Percentiles rank a stretch among this genome's conserved stretches.
Evolutionary conservation across 2,797 vertebrate genomes (phyloP).

Genomic region (Odontamblyopus lacepedii): DNA sequence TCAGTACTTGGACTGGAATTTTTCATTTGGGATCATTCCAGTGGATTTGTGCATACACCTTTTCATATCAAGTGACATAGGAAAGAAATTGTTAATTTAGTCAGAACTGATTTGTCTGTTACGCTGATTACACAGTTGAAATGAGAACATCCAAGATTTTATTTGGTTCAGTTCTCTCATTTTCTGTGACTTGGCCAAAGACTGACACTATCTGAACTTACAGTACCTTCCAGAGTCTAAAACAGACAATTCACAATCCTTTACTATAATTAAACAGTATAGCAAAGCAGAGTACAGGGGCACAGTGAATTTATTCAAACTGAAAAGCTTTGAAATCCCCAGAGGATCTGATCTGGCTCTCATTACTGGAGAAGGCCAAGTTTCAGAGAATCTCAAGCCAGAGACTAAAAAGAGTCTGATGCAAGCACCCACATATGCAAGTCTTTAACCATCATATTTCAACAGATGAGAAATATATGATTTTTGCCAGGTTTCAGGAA

Average conservation of each 20-base stretch:
- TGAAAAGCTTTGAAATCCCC: background rate
- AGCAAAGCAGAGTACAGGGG: background rate
- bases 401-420: slow-evolving; percentile 30
- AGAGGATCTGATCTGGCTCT: slow-evolving; percentile 22
- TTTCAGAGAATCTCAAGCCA: slow-evolving; percentile 20
- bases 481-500: background rate
- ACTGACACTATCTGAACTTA: background rate
- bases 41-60: slow-evolving; percentile 17
- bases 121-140: slow-evolving; percentile 1
- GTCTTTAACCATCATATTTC: slow-evolving; percentile 24
- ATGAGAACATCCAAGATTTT: background rate
- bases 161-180: background rate
- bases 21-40: slow-evolving; percentile 24
- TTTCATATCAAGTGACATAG: slow-evolving; percentile 41
- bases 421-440: slow-evolving; percentile 24
- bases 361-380: slow-evolving; percentile 4
- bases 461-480: slow-evolving; percentile 11
- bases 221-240: background rate
- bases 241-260: background rate
- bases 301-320: background rate
- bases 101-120: slow-evolving; percentile 22
- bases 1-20: slow-evolving; percentile 25
- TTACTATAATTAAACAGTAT: background rate
- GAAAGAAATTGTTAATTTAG: slow-evolving; percentile 10
- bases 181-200: background rate